These are phyloP conservation scores for Artemia sp. DNA, from an alignment of 2,888 invertebrate genomes.

Conservation along the genomic window DNA sequence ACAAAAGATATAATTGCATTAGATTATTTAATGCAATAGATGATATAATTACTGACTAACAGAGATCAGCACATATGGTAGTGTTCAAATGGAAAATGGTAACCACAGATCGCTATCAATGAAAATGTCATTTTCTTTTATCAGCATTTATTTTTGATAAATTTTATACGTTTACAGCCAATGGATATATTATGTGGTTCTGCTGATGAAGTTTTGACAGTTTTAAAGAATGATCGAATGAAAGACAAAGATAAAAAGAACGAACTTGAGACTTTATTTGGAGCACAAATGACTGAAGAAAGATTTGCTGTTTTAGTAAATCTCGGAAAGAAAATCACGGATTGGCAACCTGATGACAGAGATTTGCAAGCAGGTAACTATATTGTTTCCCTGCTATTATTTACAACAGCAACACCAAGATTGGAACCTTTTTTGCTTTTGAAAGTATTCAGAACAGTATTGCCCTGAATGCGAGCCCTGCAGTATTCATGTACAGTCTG, in stretches of 20 bases:
- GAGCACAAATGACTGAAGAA: slow-evolving; percentile 58
- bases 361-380: slow-evolving; percentile 31
- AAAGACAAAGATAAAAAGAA: slow-evolving; percentile 84
- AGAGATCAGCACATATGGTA: no score
- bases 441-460: no score
- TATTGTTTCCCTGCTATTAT: background rate
- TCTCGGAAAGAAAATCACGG: slow-evolving; percentile 93
- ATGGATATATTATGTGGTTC: slow-evolving; percentile 92
- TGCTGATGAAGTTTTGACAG: slow-evolving; percentile 92
- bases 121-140: background rate
- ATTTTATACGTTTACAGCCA: slow-evolving; percentile 43
- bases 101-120: no score
- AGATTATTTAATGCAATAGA: no score
- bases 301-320: slow-evolving; percentile 86
- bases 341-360: slow-evolving; percentile 61
- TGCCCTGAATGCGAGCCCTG: no score
- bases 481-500: no score
- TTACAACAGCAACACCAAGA: no score
- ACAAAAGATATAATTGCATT: no score
- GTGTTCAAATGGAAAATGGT: no score
- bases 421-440: no score
- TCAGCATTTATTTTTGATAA: slow-evolving; percentile 12
- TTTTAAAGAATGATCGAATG: slow-evolving; percentile 81
- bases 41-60: no score
- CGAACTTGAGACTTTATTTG: slow-evolving; percentile 73